Evolutionary conservation across 2,113 vertebrate genomes (phyloP).

Genomic region (Nannobrachium achirus): DNA sequence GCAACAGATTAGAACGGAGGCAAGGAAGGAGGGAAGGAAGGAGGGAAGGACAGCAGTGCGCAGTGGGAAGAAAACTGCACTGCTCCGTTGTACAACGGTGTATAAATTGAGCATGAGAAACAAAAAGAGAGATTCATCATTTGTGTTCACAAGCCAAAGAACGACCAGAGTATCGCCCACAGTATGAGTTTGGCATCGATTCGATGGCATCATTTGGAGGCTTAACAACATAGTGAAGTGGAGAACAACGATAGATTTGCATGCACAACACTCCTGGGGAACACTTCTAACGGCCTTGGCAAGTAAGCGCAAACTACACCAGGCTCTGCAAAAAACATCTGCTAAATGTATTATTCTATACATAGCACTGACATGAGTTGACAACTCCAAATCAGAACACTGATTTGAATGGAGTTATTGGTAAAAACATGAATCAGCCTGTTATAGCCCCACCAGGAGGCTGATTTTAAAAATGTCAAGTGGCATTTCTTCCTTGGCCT

Average conservation of each 20-base stretch:
- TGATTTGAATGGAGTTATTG: too few relatives aligned
- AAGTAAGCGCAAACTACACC: background rate
- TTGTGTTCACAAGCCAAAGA: background rate
- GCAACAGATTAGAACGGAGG: slow-evolving; percentile 12
- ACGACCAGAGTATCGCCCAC: slow-evolving; percentile 2
- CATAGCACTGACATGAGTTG: too few relatives aligned
- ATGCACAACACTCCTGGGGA: background rate
- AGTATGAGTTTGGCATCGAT: slow-evolving; percentile 18
- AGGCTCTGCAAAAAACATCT: too few relatives aligned
- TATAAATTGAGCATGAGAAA: background rate
- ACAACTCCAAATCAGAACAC: too few relatives aligned
- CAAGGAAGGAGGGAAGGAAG: slow-evolving; percentile 10
- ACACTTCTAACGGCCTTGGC: background rate
- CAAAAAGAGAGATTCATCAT: slow-evolving; percentile 8
- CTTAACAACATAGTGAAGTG: slow-evolving; percentile 3
- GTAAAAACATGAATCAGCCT: too few relatives aligned
- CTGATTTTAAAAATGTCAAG: too few relatives aligned
- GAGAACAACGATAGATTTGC: slow-evolving; percentile 1
- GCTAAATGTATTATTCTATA: too few relatives aligned
- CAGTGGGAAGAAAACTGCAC: background rate
- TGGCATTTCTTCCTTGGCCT: too few relatives aligned
- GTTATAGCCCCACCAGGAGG: too few relatives aligned
- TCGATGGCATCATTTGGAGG: slow-evolving; percentile 12
- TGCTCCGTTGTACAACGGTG: background rate
- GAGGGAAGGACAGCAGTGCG: slow-evolving; percentile 4